A percentile compares a stretch with the other conserved stretches of the same genome.
Conservation (phyloP, 2,113 vertebrate genomes). For the Thunnus thynnus region DNA sequence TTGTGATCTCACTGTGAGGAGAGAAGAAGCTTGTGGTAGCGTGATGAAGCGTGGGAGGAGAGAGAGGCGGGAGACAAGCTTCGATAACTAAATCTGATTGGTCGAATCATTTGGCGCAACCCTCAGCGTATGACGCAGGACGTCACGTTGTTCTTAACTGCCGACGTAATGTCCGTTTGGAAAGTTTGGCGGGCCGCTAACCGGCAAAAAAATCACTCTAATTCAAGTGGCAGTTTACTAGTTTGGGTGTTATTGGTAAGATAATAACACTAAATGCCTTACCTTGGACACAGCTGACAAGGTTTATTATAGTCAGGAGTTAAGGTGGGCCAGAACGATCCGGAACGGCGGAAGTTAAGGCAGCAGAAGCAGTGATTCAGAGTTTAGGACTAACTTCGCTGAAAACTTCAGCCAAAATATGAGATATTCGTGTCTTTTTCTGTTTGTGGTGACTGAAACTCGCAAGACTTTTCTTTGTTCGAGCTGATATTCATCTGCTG, state of each 20-base stretch:
- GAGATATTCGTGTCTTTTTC: no score
- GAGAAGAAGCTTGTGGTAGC: fast-evolving
- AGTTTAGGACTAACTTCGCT: no score
- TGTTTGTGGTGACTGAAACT: no score
- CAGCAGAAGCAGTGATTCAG: no score
- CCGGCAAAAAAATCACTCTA: neutral
- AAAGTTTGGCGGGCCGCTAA: slow-evolving; percentile 33
- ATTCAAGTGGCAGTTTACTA: neutral
- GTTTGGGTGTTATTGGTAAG: neutral
- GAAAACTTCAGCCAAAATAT: no score
- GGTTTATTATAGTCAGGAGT: no score
- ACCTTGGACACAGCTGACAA: neutral
- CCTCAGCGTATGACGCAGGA: neutral
- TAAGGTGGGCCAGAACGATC: no score
- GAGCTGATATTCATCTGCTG: no score
- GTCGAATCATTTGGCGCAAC: neutral
- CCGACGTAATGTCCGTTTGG: slow-evolving; percentile 9
- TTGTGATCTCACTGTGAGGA: neutral
- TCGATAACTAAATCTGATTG: slow-evolving; percentile 40
- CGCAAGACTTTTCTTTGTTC: no score
- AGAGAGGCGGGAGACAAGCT: neutral
- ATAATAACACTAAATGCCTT: neutral
- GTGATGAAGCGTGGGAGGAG: neutral
- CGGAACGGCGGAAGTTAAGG: no score
- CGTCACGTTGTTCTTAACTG: neutral